Base-by-base conservation (phyloP, 2,113 vertebrate species). In the Raja brachyura region DNA sequence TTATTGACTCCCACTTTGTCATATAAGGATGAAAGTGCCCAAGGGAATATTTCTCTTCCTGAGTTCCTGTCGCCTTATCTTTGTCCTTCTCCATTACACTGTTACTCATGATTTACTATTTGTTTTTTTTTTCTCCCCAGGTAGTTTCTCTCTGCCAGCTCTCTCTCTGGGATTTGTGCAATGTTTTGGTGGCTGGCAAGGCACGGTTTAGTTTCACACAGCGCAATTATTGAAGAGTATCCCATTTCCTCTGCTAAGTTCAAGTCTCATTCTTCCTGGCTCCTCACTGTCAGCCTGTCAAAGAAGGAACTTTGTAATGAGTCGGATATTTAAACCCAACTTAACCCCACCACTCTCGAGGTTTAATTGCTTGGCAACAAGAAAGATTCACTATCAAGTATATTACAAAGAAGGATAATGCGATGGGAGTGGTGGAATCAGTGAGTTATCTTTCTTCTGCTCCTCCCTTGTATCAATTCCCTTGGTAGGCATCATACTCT, bases 171-270 rank as follows among this genome's bases (percentile, higher is more conserved):
- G 90, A 92, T 8, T 73, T 25, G 5, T 74, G 22, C 5, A 92
- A 68, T 25, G 18, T 73, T 73, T 18, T 54, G 33, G 28, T 9
- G 28, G 90, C 90, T 74, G 90, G 70, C 70, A 25, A 39, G 5
- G 22, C 22, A 10, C 48, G 90, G 90, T 92, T 68, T 92, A 39
- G 90, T 92, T 92, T 92, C 90, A 74, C 48, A 33, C 39, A 74
- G 68, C 25, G 66, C 68, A 92, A 73, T 92, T 73, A 92, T 48
- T 92, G 66, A 92, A 88, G 28, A 92, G 90, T 74, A 73, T 92
- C 90, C 66, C 18, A 13, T 92, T 92, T 92, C 90, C 68, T 54
- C 48, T 33, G 59, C 90, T 92, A 74, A 92, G 39, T 73, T 54
- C 61, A 61, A 54, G 20, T 92, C 90, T 92, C 66, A 92, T 92